These are phyloP conservation scores for Chaitophorus viminalis DNA, from an alignment of 2,888 invertebrate genomes.

Conservation along the genomic window DNA sequence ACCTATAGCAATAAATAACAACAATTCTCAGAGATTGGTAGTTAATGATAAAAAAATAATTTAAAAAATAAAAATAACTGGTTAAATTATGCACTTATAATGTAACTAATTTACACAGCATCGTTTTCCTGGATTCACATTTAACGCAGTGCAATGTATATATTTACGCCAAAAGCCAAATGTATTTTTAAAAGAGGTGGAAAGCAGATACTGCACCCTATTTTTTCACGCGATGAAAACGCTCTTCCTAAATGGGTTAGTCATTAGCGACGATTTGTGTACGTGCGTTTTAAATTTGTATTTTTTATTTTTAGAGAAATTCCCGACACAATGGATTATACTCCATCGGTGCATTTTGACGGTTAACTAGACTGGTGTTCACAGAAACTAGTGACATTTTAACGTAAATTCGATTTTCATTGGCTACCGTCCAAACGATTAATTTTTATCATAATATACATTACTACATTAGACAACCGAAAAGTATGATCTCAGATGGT, in stretches of 20 bases:
- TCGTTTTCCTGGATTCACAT: constrained; percentile 18
- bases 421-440: constrained; percentile 39
- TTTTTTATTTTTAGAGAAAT: constrained; percentile 26
- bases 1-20: constrained; percentile 1
- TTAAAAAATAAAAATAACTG: background rate
- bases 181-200: constrained; percentile 56
- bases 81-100: constrained; percentile 30
- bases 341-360: background rate
- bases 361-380: too few relatives aligned
- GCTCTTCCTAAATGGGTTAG: constrained; percentile 50
- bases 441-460: constrained; percentile 51
- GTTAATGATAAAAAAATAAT: constrained; percentile 25
- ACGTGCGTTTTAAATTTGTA: constrained; percentile 24
- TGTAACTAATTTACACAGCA: constrained; percentile 45
- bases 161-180: constrained; percentile 41
- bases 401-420: constrained; percentile 35
- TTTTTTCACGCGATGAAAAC: constrained; percentile 31
- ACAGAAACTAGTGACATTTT: background rate
- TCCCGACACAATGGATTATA: background rate
- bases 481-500: constrained; percentile 5
- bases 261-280: constrained; percentile 55
- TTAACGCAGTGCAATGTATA: constrained; percentile 24
- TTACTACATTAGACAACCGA: constrained; percentile 23
- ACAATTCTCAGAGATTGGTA: constrained; percentile 11
- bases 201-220: constrained; percentile 36